Base-by-base conservation (phyloP, 1,140 invertebrate genomes). In the Tenebrio molitor region DNA sequence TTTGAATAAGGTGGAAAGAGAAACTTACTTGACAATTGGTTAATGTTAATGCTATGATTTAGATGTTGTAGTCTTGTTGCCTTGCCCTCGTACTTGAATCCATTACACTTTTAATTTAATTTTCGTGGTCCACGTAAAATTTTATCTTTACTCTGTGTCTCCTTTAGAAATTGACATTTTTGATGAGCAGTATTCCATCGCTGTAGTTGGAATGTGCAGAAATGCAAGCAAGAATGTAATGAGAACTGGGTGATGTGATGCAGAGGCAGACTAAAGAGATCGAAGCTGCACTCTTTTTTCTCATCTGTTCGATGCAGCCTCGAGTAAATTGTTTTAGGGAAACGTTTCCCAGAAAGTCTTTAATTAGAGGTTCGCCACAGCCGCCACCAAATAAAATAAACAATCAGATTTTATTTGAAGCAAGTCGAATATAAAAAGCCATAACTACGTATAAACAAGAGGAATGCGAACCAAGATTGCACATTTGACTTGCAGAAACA, bases 401-500 rank as follows among this genome's bases (percentile, higher is more conserved):
- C 50, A 58, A 58, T 58, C 50, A 58, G 50, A 58, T 58, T 58
- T 58, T 58, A 58, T 29, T 58, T n/a, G 50, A 58, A 17, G 15
- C 50, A 58, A 29, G 21, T 58, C 50, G 50, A 58, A 58, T 58
- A 29, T 58, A 58, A 58, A 58, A 58, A 58, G 50, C 50, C 10
- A 29, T 58, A 58, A 58, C 50, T 58, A 58, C 29, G 23, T 58
- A 58, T 58, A 58, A 58, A 58, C 50, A 16, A 17, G 23, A 6
- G 23, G 15, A 58, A 58, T 58, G 23, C 12, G 50, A 58, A 58
- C 25, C 50, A 15, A 29, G 50, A 58, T 58, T 58, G 50, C 50
- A 66, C 16, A 66, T 66, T 66, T 66, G 23, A 66, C 64, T 66
- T 66, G 64, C 64, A 66, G 64, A 66, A 66, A 66, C 42, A 42